Conservation (phyloP, 1,140 invertebrate genomes). For the Cherax destructor region DNA sequence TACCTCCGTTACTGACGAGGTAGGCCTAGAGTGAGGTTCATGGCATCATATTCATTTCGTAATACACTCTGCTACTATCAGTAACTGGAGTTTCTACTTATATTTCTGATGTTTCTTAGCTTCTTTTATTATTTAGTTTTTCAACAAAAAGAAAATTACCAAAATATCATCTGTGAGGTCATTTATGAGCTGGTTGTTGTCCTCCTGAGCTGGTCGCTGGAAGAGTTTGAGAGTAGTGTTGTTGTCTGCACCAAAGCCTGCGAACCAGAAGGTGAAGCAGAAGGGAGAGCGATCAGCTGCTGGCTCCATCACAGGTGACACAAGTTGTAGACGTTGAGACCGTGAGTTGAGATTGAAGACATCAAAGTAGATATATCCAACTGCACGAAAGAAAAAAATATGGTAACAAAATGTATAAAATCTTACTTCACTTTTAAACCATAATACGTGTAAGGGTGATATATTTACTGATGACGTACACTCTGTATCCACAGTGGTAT, state of each 20-base stretch:
- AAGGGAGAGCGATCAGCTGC: conserved; percentile 75
- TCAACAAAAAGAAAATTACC: conserved; percentile 29
- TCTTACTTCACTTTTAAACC: not conserved
- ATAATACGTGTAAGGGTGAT: not conserved
- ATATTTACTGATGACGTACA: not conserved
- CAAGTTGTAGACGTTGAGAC: conserved; percentile 76
- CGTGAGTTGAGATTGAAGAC: conserved; percentile 79
- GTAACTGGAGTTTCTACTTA: no score
- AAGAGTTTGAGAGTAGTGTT: conserved; percentile 79
- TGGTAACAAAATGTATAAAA: not conserved
- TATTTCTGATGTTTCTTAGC: no score
- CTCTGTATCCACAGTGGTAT: no score
- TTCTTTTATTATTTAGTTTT: no score
- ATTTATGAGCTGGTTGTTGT: conserved; percentile 67
- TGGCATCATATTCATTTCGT: no score
- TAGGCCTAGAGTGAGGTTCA: no score
- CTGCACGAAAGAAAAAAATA: conserved; percentile 67
- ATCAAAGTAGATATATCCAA: conserved; percentile 84
- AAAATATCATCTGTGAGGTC: conserved; percentile 61
- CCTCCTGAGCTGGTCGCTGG: conserved; percentile 73
- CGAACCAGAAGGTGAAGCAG: conserved; percentile 83
- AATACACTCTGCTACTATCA: no score
- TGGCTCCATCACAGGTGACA: conserved; percentile 77
- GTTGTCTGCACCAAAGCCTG: conserved; percentile 80
- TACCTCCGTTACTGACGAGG: no score